phyloP scores from a whole-genome alignment of 2,113 vertebrate genomes.

The Chionodraco myersi region DNA sequence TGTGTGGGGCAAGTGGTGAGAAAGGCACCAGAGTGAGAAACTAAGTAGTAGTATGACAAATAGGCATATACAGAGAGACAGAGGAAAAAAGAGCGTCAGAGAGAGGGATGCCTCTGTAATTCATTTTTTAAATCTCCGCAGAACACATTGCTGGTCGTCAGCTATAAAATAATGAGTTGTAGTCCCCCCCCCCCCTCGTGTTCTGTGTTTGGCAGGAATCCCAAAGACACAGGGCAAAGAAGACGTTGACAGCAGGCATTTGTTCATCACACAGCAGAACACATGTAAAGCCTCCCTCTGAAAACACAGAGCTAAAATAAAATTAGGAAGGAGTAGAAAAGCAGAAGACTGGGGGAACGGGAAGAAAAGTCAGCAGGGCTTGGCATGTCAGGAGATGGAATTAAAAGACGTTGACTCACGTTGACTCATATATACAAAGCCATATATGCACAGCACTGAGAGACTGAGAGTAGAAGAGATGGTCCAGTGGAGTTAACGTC shows the following conservation, averaged over 20 bases:
- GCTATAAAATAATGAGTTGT: conserved; percentile 77
- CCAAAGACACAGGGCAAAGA: conserved; percentile 62
- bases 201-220: conserved; percentile 70
- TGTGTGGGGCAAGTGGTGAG: not conserved
- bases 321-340: conserved; percentile 38
- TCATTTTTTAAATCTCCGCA: conserved; percentile 64
- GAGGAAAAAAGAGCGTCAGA: not conserved
- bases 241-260: conserved; percentile 68
- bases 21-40: conserved; percentile 10
- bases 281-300: conserved; percentile 62
- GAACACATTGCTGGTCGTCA: conserved; percentile 72
- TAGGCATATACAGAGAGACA: not conserved
- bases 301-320: conserved; percentile 42
- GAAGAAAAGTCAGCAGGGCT: conserved; percentile 31
- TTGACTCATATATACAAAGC: conserved; percentile 17
- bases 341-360: not conserved
- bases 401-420: not conserved
- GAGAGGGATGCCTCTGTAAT: conserved; percentile 54
- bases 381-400: conserved; percentile 13
- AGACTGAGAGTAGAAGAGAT: conserved; percentile 32
- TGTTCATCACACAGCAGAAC: conserved; percentile 70
- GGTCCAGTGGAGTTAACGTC: conserved; percentile 56
- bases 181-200: conserved; percentile 34
- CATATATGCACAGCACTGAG: conserved; percentile 27
- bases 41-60: conserved; percentile 21